Base-by-base conservation (phyloP, 2,113 vertebrate genomes). In the Pachypanchax playfairii region DNA sequence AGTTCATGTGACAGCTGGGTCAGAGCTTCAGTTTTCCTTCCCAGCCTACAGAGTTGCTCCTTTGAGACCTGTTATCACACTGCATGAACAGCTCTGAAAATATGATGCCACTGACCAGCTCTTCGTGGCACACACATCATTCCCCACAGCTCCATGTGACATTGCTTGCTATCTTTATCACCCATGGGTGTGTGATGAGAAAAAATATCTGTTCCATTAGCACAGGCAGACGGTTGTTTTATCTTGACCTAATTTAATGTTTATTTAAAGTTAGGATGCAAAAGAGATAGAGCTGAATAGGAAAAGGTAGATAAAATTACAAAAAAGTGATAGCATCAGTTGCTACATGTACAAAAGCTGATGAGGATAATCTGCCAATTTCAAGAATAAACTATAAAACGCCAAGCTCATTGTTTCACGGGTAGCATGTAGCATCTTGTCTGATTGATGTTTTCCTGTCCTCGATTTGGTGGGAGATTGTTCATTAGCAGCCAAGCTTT, bases 231-330 rank as follows among this genome's bases (percentile, higher is more conserved):
- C 50, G 24, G 69, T 73, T 72, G 58, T 79, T 87, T 82, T 85
- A 84, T 82, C 76, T 58, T 81, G 82, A 52, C 83, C 82, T 84
- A 79, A 81, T 85, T 85, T 77, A 33, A 84, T 74, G 82, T 83
- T 77, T 87, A 84, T 87, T 87, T 87, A 87, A 87, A 84, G 77
- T 80, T 70, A 54, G 68, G 57, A 79, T 51, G 58, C 43, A 56
- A 58, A 44, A 26, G 55, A 67, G 52, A 42, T 61, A 59, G 54
- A 67, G 58, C 41, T 8, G 25, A 55, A 71, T 70, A 70, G 42
- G 53, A 85, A 64, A 78, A 70, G 75, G 68, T 79, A 72, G 72
- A 79, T 63, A 46, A 75, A 73, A 76, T 82, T 75, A 73, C 67
- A 78, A 44, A 41, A 54, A 25, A 18, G n/a, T n/a, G 76, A 75